phyloP scores from a whole-genome alignment of 1,140 invertebrate genomes.

The Ooceraea biroi region DNA sequence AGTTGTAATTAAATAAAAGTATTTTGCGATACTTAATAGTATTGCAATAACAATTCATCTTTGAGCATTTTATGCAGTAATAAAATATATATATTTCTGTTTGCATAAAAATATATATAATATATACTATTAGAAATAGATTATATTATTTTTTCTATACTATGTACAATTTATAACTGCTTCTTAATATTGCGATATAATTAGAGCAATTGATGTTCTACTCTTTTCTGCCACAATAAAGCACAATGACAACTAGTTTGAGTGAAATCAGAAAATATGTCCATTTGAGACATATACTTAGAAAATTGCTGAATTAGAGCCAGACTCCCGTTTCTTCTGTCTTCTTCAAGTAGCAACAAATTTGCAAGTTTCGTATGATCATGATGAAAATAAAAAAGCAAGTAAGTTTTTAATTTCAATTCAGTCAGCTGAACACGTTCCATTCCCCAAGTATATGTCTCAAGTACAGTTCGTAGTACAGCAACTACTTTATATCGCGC shows the following conservation, averaged over 20 bases:
- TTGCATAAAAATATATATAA: background rate
- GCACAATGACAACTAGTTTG: too few relatives aligned
- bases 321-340: background rate
- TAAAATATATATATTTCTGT: background rate
- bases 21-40: background rate
- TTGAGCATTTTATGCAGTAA: background rate
- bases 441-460: background rate
- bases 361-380: too few relatives aligned
- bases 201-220: background rate
- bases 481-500: background rate
- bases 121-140: background rate
- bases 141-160: background rate
- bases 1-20: background rate
- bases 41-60: background rate
- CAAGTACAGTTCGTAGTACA: background rate
- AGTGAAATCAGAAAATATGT: background rate
- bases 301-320: background rate
- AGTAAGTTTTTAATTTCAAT: background rate
- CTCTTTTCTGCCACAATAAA: background rate
- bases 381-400: background rate
- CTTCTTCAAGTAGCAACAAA: too few relatives aligned
- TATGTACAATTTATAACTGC: background rate
- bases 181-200: background rate
- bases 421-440: background rate
- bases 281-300: background rate